A percentile compares a stretch with the other conserved stretches of the same genome.
Conservation (phyloP, 30 jellyfish, hydroid and myxozoan species). For the Hydra vulgaris region DNA sequence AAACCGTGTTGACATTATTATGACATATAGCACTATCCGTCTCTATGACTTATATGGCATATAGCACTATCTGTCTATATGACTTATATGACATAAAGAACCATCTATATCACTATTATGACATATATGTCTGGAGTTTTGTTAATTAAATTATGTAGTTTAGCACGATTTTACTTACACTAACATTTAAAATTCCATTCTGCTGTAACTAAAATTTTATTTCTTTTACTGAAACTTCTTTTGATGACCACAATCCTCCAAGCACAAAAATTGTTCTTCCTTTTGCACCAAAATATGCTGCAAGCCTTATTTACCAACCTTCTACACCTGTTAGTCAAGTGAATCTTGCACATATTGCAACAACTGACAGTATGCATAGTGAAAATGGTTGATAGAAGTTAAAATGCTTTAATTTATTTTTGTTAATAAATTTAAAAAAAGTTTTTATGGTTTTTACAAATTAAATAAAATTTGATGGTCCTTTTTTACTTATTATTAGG, state of each 20-base stretch:
- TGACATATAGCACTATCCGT: background rate
- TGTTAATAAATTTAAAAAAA: background rate
- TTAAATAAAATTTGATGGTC: background rate
- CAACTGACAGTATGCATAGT: background rate
- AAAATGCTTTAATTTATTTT: background rate
- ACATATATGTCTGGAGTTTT: background rate
- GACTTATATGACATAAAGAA: background rate
- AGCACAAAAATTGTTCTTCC: background rate
- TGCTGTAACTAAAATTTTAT: background rate
- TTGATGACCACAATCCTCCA: background rate
- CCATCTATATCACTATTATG: background rate
- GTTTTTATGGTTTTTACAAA: background rate
- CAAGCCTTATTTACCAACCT: background rate
- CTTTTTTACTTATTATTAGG: background rate
- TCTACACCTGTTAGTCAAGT: background rate
- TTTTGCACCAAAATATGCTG: background rate
- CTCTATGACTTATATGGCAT: background rate
- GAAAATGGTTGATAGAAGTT: background rate
- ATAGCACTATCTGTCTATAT: background rate
- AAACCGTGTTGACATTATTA: background rate
- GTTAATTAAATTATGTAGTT: background rate
- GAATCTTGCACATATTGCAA: background rate
- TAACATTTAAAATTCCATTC: background rate
- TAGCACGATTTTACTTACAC: background rate
- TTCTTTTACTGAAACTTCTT: background rate